These are phyloP conservation scores for Heliothis virescens DNA, from an alignment of 1,140 invertebrate species.

Conservation along the genomic window DNA sequence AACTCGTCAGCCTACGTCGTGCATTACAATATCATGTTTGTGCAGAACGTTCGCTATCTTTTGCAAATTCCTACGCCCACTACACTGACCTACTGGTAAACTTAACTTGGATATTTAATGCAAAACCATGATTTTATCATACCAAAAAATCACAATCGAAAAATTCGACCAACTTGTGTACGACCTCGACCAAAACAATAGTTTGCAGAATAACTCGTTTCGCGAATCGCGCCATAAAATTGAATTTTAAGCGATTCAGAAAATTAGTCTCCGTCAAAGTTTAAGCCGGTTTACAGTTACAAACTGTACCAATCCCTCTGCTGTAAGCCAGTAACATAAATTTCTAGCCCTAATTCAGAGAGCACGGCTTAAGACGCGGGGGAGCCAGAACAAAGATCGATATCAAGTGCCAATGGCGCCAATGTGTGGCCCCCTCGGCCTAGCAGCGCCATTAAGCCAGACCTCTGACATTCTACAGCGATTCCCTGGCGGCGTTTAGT, in stretches of 20 bases:
- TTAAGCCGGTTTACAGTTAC: constrained; percentile 51
- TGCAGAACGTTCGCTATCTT: background rate
- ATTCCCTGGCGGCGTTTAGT: constrained; percentile 53
- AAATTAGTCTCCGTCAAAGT: constrained; percentile 55
- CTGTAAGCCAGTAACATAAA: constrained; percentile 72
- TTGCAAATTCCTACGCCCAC: background rate
- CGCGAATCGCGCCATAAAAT: constrained; percentile 38
- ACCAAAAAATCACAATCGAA: background rate
- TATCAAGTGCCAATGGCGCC: constrained; percentile 76
- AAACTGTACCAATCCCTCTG: constrained; percentile 65
- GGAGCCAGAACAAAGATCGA: constrained; percentile 80
- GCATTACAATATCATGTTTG: background rate
- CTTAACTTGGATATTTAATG: background rate
- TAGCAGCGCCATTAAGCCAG: constrained; percentile 63
- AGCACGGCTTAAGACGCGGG: constrained; percentile 75
- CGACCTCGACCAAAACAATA: constrained; percentile 26
- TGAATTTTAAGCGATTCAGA: constrained; percentile 48
- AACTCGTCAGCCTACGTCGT: constrained; percentile 6
- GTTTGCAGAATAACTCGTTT: constrained; percentile 32
- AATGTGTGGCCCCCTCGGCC: constrained; percentile 64
- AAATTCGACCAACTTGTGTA: background rate
- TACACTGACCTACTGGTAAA: constrained; percentile 14
- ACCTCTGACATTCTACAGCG: constrained; percentile 66
- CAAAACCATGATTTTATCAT: background rate
- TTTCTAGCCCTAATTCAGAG: constrained; percentile 75